These are phyloP conservation scores for Quiscalus mexicanus DNA, from an alignment of 2,113 vertebrate genomes.

Conservation along the genomic window DNA sequence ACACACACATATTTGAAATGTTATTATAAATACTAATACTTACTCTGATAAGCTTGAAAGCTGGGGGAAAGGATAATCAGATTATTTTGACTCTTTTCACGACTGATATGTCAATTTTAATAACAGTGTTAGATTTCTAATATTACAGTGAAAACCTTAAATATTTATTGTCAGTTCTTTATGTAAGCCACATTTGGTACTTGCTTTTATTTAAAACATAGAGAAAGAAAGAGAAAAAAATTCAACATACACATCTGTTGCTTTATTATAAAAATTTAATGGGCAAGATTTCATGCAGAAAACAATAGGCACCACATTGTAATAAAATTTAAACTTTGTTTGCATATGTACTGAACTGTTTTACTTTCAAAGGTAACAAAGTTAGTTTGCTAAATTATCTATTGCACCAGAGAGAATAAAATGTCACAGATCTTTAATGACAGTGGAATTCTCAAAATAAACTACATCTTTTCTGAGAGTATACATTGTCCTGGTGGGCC, in stretches of 20 bases:
- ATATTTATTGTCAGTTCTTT: not conserved
- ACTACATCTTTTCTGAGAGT: not conserved
- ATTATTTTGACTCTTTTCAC: not conserved
- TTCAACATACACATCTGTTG: not conserved
- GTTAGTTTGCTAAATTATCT: not conserved
- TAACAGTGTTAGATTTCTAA: not conserved
- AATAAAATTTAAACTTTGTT: not conserved
- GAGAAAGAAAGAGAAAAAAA: not conserved
- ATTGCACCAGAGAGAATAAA: not conserved
- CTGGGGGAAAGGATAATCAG: not conserved
- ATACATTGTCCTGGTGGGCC: not conserved
- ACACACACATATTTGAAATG: not conserved
- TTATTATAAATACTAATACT: not conserved
- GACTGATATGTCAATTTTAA: not conserved
- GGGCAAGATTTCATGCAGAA: not conserved
- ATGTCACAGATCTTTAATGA: not conserved
- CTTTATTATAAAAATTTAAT: not conserved
- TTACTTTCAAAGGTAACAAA: not conserved
- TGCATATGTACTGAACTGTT: accelerated
- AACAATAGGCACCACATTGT: accelerated
- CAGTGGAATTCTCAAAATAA: not conserved
- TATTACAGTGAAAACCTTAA: not conserved
- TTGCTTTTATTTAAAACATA: not conserved
- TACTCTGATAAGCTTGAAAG: not conserved
- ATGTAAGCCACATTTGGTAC: accelerated